A percentile compares a stretch with the other conserved stretches of the same genome.
phyloP scores from a whole-genome alignment of 2,888 invertebrate species.

The Oscheius sp. region DNA sequence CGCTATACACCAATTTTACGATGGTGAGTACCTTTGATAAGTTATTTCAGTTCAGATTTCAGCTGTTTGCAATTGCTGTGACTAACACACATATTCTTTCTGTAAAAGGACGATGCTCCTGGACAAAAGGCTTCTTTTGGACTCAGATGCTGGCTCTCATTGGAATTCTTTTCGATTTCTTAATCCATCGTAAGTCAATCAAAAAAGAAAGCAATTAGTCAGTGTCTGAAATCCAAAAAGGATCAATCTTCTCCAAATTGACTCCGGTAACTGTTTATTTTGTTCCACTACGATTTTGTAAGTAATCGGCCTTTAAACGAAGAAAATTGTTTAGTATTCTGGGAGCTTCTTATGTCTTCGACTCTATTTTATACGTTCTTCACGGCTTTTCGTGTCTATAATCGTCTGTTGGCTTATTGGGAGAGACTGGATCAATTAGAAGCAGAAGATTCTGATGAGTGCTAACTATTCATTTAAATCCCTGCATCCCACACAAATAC shows the following conservation, averaged over 20 bases:
- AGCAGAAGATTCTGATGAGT: too few species aligned
- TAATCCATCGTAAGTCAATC: not conserved
- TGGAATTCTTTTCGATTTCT: not conserved
- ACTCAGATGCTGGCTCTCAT: not conserved
- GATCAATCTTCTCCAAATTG: not conserved
- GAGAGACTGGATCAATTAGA: too few species aligned
- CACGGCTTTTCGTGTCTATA: conserved; percentile 1
- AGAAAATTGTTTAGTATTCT: not conserved
- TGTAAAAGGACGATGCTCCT: not conserved
- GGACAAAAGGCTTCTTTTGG: conserved; percentile 3
- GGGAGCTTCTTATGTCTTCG: conserved; percentile 2
- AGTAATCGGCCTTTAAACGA: not conserved
- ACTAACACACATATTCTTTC: not conserved
- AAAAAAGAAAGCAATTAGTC: not conserved
- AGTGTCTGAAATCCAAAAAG: not conserved
- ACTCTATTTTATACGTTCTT: conserved; percentile 1
- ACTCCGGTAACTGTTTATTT: not conserved
- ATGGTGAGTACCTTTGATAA: not conserved
- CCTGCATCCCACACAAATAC: too few species aligned
- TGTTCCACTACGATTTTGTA: not conserved
- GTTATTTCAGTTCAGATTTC: not conserved
- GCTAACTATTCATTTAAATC: too few species aligned
- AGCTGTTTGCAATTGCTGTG: conserved; percentile 8
- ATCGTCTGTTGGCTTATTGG: not conserved
- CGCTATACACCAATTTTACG: not conserved